Base-by-base conservation (phyloP, 1,140 invertebrate species). In the Semibalanus balanoides region DNA sequence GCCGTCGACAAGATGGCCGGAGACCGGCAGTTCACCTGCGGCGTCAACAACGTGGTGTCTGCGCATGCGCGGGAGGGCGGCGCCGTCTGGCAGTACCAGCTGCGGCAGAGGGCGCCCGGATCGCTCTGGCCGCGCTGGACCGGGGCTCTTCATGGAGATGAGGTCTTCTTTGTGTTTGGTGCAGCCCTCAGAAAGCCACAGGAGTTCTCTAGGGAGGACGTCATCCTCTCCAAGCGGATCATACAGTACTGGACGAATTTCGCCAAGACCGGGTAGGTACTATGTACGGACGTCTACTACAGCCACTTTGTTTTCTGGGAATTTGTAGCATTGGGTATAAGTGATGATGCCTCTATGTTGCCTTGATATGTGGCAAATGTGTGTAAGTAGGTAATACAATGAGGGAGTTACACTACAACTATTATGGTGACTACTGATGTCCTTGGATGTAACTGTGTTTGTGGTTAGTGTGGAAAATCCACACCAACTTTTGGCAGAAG, bases 161-260 rank as follows among this genome's bases (percentile, higher is more conserved):
- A 98, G 84, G 97, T 99, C 78, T 93, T 89, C 81, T 98, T 95
- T 83, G 88, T 97, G 29, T 97, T 97, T 83, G 95, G 96, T 29
- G 93, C 96, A 81, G 94, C 95, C 0, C 85, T 97, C 9, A 80
- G 82, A 75, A 91, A 96, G 82, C 87, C 90, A 0, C 85, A 91
- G 19, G 87, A 90, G 71, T 86, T 84, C 78, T 81, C 80, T 27
- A 64, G 78, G 30, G 76, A 79, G 0, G 85, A 86, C 76, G 79
- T 83, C 51, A 76, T 80, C 29, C 88, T 98, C 31, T 93, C 92
- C 77, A 89, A 88, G 81, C 87, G 91, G 76, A 92, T 98, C 82
- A 97, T 98, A 94, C 88, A 89, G 80, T 97, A 96, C 84, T 98
- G 95, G 94, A 90, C 93, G 0, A 96, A 97, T 83, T 98, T 98